Conservation (phyloP, 2,797 vertebrate species). For the Borostomias antarcticus region DNA sequence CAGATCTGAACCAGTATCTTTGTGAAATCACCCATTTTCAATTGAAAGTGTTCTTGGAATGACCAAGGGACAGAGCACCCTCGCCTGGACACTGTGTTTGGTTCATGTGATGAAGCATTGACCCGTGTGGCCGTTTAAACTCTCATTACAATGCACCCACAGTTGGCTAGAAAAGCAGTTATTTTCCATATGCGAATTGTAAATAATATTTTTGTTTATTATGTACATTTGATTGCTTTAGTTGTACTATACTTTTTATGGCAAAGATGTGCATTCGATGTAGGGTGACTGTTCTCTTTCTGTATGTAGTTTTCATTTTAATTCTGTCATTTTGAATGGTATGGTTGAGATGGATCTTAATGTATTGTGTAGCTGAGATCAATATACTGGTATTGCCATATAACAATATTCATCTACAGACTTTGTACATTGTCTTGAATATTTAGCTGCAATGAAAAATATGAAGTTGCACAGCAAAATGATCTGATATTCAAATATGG, state of each 20-base stretch:
- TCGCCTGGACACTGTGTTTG: too few species aligned
- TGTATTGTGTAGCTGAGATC: neutral
- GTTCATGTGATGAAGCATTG: conserved; percentile 1
- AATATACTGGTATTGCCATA: neutral
- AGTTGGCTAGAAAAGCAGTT: neutral
- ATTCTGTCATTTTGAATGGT: neutral
- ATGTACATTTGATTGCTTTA: neutral
- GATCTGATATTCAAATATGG: neutral
- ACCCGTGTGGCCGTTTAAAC: neutral
- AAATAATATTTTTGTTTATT: neutral
- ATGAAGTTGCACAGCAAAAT: conserved; percentile 7
- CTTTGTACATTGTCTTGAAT: neutral
- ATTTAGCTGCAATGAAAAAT: conserved; percentile 1
- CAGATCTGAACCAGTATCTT: too few species aligned
- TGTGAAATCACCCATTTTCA: neutral
- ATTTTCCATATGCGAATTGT: conserved; percentile 9
- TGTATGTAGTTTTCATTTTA: neutral
- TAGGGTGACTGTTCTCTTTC: neutral
- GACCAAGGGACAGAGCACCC: too few species aligned
- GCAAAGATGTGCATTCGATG: conserved; percentile 7
- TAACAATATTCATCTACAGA: conserved; percentile 1
- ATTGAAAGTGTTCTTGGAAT: neutral
- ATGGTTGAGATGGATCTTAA: neutral
- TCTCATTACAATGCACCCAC: neutral
- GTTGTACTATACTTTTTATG: conserved; percentile 2